Evolutionary conservation across 2,888 invertebrate species (phyloP).

Genomic region (Lasioglossum morio): DNA sequence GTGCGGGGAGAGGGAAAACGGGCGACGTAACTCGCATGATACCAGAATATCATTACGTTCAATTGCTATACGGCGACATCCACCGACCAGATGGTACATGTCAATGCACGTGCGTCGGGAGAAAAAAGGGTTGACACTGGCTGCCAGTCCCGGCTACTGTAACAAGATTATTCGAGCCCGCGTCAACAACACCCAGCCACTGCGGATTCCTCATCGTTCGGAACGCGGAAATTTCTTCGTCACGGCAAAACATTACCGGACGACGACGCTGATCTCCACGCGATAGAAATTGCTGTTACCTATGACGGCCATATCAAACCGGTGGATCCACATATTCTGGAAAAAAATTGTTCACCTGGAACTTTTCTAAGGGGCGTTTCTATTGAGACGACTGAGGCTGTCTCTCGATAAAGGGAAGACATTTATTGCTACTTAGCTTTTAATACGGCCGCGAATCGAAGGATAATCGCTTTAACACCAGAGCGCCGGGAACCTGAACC

Average conservation of each 20-base stretch:
- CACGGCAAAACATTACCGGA: conserved; percentile 38
- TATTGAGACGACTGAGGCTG: background rate
- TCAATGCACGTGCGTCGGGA: conserved; percentile 65
- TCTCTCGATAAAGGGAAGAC: background rate
- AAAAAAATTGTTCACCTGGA: background rate
- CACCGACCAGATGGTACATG: conserved; percentile 67
- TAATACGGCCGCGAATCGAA: background rate
- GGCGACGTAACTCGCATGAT: conserved; percentile 57
- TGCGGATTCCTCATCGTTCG: conserved; percentile 31
- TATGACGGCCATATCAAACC: background rate
- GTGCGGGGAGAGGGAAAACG: conserved; percentile 19
- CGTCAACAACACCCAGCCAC: conserved; percentile 35
- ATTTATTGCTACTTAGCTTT: background rate
- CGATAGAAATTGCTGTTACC: conserved; percentile 28
- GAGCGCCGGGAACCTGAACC: background rate
- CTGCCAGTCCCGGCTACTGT: conserved; percentile 47
- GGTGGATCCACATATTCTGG: background rate
- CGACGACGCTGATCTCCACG: conserved; percentile 3
- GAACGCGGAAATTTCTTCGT: conserved; percentile 58
- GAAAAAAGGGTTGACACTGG: conserved; percentile 52
- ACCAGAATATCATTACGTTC: conserved; percentile 73
- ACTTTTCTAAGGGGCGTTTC: background rate
- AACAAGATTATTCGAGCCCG: conserved; percentile 61
- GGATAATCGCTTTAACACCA: background rate
- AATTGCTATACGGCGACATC: conserved; percentile 65